Evolutionary conservation across 2,797 vertebrate genomes (phyloP).

Genomic region (Poeciliopsis turneri): DNA sequence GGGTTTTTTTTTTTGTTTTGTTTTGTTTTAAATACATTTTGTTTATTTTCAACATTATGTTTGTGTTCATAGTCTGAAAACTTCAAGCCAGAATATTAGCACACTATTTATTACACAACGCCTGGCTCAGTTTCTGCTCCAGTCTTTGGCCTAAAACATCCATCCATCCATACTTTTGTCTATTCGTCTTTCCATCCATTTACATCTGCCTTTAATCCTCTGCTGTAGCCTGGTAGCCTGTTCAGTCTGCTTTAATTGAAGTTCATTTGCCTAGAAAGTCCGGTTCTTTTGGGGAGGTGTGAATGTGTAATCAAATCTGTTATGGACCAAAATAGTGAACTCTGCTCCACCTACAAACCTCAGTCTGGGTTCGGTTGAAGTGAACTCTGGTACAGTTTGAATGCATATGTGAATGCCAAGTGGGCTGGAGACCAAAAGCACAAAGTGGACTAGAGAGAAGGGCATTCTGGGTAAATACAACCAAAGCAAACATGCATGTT

Average conservation of each 20-base stretch:
- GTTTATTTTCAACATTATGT: neutral
- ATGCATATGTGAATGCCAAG: neutral
- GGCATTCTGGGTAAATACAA: no score
- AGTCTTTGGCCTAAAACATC: neutral
- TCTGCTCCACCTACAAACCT: neutral
- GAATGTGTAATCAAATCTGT: neutral
- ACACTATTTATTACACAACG: no score
- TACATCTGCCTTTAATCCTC: neutral
- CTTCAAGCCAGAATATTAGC: neutral
- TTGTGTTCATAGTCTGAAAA: neutral
- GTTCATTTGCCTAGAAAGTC: neutral
- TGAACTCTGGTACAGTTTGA: neutral
- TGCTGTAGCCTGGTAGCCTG: neutral
- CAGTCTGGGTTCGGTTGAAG: neutral
- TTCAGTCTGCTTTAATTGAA: neutral
- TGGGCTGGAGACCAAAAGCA: neutral
- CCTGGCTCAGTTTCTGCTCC: no score
- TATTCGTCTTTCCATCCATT: neutral
- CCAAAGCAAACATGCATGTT: no score
- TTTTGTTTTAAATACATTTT: no score
- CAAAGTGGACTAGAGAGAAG: neutral
- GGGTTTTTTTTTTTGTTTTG: neutral
- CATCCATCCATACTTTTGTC: no score
- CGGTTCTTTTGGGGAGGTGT: neutral
- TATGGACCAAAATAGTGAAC: neutral